Conservation (phyloP, 2,113 vertebrate genomes). For the Bucco capensis region DNA sequence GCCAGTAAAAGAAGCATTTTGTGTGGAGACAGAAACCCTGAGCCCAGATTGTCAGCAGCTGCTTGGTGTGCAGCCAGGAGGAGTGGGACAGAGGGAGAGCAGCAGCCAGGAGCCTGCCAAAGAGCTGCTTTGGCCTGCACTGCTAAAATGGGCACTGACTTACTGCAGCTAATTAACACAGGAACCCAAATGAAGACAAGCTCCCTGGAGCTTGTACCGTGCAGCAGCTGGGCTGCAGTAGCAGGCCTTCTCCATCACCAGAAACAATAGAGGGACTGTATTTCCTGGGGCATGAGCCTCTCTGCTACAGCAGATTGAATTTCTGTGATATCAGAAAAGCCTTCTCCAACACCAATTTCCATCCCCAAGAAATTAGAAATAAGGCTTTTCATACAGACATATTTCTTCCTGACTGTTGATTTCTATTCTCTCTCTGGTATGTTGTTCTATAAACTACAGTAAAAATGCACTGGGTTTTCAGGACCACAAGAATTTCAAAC, state of each 20-base stretch:
- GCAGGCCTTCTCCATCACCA: background rate
- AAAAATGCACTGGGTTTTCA: background rate
- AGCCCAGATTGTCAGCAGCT: background rate
- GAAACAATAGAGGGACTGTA: background rate
- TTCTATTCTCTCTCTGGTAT: background rate
- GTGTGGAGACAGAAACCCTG: background rate
- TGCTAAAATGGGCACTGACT: background rate
- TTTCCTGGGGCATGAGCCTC: background rate
- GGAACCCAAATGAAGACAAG: background rate
- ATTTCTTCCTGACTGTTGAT: background rate
- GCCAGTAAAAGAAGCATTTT: background rate
- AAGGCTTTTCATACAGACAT: background rate
- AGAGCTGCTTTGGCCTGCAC: background rate
- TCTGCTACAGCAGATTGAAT: background rate
- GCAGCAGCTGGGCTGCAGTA: background rate
- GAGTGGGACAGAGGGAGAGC: background rate
- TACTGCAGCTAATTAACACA: background rate
- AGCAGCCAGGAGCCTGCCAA: background rate
- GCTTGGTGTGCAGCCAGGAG: background rate
- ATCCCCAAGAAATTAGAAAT: background rate
- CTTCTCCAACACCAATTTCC: background rate
- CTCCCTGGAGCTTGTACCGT: background rate
- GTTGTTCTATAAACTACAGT: background rate
- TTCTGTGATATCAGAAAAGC: background rate
- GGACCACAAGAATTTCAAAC: background rate